Base-by-base conservation (phyloP, 2,797 vertebrate species). In the Prunella strophiata region DNA sequence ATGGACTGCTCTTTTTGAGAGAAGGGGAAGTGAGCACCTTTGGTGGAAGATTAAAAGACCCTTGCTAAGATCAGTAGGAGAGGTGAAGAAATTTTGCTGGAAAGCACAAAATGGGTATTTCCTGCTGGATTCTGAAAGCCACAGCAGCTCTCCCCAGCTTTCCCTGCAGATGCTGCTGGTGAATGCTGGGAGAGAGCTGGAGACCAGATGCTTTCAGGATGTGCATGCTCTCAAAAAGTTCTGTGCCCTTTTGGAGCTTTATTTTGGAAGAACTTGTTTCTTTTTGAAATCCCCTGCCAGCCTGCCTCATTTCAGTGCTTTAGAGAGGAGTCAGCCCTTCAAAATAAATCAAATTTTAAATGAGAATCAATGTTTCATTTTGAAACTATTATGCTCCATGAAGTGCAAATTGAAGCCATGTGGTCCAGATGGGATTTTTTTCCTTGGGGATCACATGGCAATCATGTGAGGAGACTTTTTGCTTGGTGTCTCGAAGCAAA, bases 361-460 rank as follows among this genome's bases (percentile, higher is more conserved):
- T 4, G 8, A 32, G 63, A 67, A 29, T n/a, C 0, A 0, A 20
- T 87, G 61, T 67, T 83, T 83, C 45, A 73, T 73, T 88, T 83
- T 43, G 42, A 71, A 95, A 32, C 45, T 80, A 26, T 88, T 90
- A 27, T 0, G 0, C 29, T 25, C 48, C 25, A 5, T 40, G 27
- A 25, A 43, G 61, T 63, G 52, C 34, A 74, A 77, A 95, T 92
- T 92, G 80, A 85, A 92, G 57, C 52, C 80, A 71, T 74, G n/a
- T 40, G 43, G n/a, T 26, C 52, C 91, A 91, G 65, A 88, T 80
- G 86, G 52, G 25, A 40, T 77, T 6, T 25, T 79, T 80, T 58
- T 16, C 40, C 30, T 32, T 63, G 18, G 29, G 79, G 59, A 40
- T 75, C 11, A 3, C 43, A 51, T 1, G 2, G 36, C 54, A 85